Base-by-base conservation (phyloP, 2,113 vertebrate species). In the Pycnonotus jocosus region DNA sequence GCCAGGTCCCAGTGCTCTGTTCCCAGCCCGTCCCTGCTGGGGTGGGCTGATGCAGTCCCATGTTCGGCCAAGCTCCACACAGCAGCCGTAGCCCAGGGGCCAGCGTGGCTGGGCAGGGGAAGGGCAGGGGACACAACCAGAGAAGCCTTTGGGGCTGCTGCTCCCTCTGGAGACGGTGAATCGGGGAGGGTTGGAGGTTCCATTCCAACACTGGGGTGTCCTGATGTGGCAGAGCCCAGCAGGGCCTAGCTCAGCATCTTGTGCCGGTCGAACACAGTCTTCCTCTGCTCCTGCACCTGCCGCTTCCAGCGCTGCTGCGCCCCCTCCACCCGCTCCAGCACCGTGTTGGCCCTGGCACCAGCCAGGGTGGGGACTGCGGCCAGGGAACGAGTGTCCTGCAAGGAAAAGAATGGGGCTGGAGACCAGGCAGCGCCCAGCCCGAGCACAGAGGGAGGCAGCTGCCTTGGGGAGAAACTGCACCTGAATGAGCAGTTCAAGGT, bases 231-330 rank as follows among this genome's bases (percentile, higher is more conserved):
- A 12, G 2, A 4, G 58, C 35, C 27, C 5, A 5, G 51, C 28
- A 10, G 13, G 47, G 18, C 95, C 98, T 98, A 99, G 97, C 99
- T 99, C 47, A 99, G 98, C 98, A 99, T 98, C 97, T 99, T 99
- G 97, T 99, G 99, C 42, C 99, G 98, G 87, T 99, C 99, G 3
- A 99, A 99, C 51, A 99, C 99, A 0, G 99, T 99, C 98, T 99
- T 99, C 91, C 99, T 98, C 95, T 99, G 99, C 90, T 99, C 99
- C 97, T 99, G 99, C 92, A 99, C 99, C 95, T 99, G 99, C 91
- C 98, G 98, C 95, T 99, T 99, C 99, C 99, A 99, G 86, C 99
- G 98, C 96, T 99, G 99, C 97, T 99, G 99, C 1, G 99, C 99
- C 4, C 99, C 99, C 78, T 99, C 99, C 28, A 99, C 98, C 8